A percentile compares a stretch with the other conserved stretches of the same genome.
Conservation (phyloP, 2,797 vertebrate species). For the Meda fulgida region DNA sequence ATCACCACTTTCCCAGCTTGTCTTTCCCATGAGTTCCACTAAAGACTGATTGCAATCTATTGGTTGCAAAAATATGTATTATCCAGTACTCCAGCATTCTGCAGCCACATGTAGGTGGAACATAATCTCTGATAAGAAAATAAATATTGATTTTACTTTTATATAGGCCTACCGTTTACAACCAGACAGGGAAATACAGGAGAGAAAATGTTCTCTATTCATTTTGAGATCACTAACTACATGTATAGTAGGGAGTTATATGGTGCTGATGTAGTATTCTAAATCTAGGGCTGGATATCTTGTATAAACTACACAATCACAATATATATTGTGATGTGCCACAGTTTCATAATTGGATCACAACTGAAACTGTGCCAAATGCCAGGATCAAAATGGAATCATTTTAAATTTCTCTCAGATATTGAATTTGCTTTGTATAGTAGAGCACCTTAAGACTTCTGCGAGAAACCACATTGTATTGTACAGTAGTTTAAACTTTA, state of each 20-base stretch:
- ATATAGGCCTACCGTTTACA: constrained; percentile 67
- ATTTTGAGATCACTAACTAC: constrained; percentile 5
- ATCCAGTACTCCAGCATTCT: constrained; percentile 62
- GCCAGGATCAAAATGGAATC: not conserved
- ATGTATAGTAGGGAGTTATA: not conserved
- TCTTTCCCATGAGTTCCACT: not conserved
- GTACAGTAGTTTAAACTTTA: too few relatives aligned
- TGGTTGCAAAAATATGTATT: constrained; percentile 28
- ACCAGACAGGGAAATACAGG: constrained; percentile 7
- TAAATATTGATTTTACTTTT: constrained; percentile 76
- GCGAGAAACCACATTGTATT: not conserved
- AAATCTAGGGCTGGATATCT: not conserved
- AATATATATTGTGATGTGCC: not conserved
- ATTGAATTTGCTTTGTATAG: not conserved
- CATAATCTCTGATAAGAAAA: constrained; percentile 72
- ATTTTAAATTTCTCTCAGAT: not conserved
- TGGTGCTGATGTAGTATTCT: constrained; percentile 8
- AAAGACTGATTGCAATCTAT: constrained; percentile 21
- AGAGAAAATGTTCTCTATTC: not conserved
- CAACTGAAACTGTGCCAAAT: not conserved
- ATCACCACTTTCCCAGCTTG: not conserved
- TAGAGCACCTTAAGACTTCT: not conserved
- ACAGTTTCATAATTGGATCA: not conserved
- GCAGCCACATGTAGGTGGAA: constrained; percentile 68
- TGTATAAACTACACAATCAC: not conserved